Evolutionary conservation across 1,140 invertebrate genomes (phyloP).

Genomic region (Chrysomallon squamiferum): DNA sequence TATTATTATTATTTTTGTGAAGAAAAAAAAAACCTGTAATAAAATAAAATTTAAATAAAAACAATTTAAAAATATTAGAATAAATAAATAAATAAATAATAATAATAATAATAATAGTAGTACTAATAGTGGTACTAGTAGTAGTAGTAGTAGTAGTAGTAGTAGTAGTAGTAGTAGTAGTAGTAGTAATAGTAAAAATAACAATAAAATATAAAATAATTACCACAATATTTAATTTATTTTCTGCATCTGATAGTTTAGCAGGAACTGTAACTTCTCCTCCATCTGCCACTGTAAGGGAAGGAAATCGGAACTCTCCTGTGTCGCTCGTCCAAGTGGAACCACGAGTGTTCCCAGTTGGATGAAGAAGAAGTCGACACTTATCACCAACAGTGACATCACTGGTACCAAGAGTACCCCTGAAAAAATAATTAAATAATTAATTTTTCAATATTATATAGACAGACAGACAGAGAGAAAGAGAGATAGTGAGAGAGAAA

Average conservation of each 20-base stretch:
- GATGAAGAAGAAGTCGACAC: constrained; percentile 37
- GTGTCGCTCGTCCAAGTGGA: constrained; percentile 13
- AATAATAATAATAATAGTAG: too few species aligned
- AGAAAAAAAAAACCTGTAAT: too few species aligned
- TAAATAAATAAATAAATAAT: too few species aligned
- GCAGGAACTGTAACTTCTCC: constrained; percentile 43
- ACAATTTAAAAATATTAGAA: too few species aligned
- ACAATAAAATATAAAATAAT: too few species aligned
- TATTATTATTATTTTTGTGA: too few species aligned
- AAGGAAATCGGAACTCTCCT: constrained; percentile 29
- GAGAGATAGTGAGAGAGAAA: neutral
- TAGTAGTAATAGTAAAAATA: too few species aligned
- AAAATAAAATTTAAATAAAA: too few species aligned
- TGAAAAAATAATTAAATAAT: constrained; percentile 13
- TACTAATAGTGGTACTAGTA: too few species aligned
- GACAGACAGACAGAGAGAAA: too few species aligned
- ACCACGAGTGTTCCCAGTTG: constrained; percentile 25
- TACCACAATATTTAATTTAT: constrained; percentile 22
- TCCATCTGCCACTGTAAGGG: constrained; percentile 39
- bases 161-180: too few species aligned
- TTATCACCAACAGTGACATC: constrained; percentile 37
- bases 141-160: too few species aligned
- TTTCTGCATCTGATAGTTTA: constrained; percentile 25
- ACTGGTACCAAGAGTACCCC: constrained; percentile 42
- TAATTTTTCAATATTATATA: neutral